These are phyloP conservation scores for Nipponacmea schrenckii DNA, from an alignment of 2,888 invertebrate genomes.

Conservation along the genomic window DNA sequence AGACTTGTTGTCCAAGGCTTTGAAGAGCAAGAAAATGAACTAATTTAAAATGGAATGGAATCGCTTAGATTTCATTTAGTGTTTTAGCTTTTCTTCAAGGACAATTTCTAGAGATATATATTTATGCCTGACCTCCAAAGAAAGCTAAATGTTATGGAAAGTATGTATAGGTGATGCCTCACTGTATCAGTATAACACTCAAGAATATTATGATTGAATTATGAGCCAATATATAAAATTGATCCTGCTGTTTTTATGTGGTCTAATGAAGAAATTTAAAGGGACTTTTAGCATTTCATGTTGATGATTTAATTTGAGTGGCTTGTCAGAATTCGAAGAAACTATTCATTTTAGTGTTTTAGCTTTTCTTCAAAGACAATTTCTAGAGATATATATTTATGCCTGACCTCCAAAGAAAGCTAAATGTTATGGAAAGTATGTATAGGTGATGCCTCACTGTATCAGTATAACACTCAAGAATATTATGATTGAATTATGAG, in stretches of 20 bases:
- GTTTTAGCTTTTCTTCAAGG: conserved; percentile 17
- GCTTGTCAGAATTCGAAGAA: conserved; percentile 12
- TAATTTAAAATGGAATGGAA: conserved; percentile 11
- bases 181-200: conserved; percentile 6
- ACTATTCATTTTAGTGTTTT: conserved; percentile 9
- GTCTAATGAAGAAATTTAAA: neutral
- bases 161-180: conserved; percentile 21
- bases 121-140: conserved; percentile 3
- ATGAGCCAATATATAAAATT: conserved; percentile 1
- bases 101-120: neutral
- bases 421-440: conserved; percentile 5
- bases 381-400: neutral
- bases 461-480: conserved; percentile 5
- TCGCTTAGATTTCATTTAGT: neutral
- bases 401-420: conserved; percentile 9
- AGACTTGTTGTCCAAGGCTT: conserved; percentile 18
- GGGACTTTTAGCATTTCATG: conserved; percentile 21
- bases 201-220: neutral
- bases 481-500: conserved; percentile 2
- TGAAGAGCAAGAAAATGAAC: conserved; percentile 15
- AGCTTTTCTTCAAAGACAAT: conserved; percentile 14
- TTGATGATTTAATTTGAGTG: conserved; percentile 20
- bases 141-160: conserved; percentile 7
- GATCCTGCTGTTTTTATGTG: conserved; percentile 22
- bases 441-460: conserved; percentile 19